Conservation (phyloP, 2,888 invertebrate species). For the Cephus runcator region DNA sequence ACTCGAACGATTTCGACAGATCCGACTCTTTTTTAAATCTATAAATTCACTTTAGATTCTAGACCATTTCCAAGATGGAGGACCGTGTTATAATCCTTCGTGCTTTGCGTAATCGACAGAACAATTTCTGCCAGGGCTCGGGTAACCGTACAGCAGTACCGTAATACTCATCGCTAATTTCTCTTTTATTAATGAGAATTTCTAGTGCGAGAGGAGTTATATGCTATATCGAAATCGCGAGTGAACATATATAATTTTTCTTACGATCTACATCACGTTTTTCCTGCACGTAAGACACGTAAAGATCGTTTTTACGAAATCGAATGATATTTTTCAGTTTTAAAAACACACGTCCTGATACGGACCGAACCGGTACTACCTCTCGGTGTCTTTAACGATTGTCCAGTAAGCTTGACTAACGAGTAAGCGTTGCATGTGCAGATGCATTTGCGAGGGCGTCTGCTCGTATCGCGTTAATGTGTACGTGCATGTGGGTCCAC, state of each 20-base stretch:
- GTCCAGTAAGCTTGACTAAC: background rate
- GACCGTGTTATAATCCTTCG: background rate
- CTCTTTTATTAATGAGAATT: background rate
- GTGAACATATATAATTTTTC: background rate
- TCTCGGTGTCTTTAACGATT: background rate
- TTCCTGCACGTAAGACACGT: background rate
- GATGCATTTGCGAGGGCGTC: slow-evolving; percentile 8
- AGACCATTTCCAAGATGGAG: background rate
- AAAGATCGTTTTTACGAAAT: background rate
- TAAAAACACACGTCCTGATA: background rate
- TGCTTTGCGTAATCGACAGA: background rate
- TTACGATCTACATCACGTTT: background rate
- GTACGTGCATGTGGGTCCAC: slow-evolving; percentile 48
- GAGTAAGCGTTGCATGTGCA: slow-evolving; percentile 17
- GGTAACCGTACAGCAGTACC: background rate
- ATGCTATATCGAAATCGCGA: background rate
- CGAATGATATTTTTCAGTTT: background rate
- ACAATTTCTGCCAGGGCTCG: background rate
- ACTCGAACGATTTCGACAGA: background rate
- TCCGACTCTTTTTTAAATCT: background rate
- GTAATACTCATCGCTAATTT: background rate
- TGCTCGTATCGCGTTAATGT: slow-evolving; percentile 18
- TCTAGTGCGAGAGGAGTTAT: background rate
- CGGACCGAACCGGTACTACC: background rate
- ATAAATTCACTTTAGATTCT: background rate